phyloP scores from a whole-genome alignment of 2,113 vertebrate species.

The Eulemur rufifrons region DNA sequence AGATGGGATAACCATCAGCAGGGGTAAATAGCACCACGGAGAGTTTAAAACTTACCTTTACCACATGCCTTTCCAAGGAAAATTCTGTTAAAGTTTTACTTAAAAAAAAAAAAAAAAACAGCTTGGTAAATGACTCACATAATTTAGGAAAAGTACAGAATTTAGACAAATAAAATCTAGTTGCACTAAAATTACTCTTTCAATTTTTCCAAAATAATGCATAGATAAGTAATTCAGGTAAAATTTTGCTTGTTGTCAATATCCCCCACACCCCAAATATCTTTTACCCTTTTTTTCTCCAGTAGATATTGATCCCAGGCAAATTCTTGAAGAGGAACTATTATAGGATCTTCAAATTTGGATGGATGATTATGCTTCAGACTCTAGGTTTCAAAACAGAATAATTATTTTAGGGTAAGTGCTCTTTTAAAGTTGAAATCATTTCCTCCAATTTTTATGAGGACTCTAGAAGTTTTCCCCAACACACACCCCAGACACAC shows the following conservation, averaged over 20 bases:
- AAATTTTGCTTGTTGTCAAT: background rate
- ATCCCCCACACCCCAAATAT: background rate
- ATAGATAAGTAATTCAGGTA: slow-evolving; percentile 13
- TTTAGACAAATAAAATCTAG: slow-evolving; percentile 15
- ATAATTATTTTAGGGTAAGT: slow-evolving; percentile 31
- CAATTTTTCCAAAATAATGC: background rate
- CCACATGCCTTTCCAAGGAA: background rate
- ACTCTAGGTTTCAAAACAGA: slow-evolving; percentile 78
- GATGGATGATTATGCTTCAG: slow-evolving; percentile 81
- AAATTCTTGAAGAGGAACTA: slow-evolving; percentile 84
- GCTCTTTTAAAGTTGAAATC: slow-evolving; percentile 13
- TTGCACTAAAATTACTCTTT: background rate
- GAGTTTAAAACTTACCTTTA: slow-evolving; percentile 28
- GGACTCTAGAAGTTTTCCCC: background rate
- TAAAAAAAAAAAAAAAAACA: background rate
- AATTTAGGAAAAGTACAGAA: background rate
- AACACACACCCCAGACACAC: background rate
- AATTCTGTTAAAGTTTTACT: slow-evolving; percentile 14
- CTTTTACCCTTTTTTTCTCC: slow-evolving; percentile 83
- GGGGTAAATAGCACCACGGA: background rate
- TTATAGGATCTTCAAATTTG: slow-evolving; percentile 80
- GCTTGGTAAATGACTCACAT: slow-evolving; percentile 10
- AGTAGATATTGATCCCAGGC: slow-evolving; percentile 82
- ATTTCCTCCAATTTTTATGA: background rate
- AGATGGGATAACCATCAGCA: background rate